Percentiles rank a stretch among this genome's conserved stretches.
Evolutionary conservation across 2,888 invertebrate genomes (phyloP).

Genomic region (Euzophera pinguis): DNA sequence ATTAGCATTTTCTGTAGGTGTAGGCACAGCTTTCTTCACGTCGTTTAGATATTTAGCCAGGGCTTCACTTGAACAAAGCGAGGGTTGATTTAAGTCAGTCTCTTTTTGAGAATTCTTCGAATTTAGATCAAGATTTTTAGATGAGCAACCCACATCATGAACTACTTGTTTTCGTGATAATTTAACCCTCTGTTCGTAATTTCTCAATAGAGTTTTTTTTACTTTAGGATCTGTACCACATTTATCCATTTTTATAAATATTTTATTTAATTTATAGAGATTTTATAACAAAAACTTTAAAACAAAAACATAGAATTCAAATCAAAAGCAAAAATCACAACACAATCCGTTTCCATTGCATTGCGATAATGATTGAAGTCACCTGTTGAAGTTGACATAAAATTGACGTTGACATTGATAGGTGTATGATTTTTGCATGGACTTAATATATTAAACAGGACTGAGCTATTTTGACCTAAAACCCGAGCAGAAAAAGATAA

Average conservation of each 20-base stretch:
- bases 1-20: conserved; percentile 38
- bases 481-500: no score
- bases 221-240: conserved; percentile 53
- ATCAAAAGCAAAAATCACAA: no score
- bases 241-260: conserved; percentile 44
- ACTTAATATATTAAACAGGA: no score
- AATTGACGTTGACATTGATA: no score
- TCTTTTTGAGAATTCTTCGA: conserved; percentile 32
- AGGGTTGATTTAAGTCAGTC: conserved; percentile 46
- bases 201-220: conserved; percentile 62
- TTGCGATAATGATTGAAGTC: no score
- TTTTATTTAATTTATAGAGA: no score
- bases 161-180: conserved; percentile 33
- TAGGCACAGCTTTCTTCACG: conserved; percentile 38
- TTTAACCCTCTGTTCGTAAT: conserved; percentile 49
- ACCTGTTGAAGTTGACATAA: no score
- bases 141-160: conserved; percentile 40
- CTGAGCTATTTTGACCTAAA: no score
- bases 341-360: no score
- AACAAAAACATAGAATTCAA: neutral
- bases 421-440: no score
- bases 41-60: conserved; percentile 58
- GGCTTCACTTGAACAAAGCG: conserved; percentile 60
- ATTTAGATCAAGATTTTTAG: conserved; percentile 22
- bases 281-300: conserved; percentile 1